Percentiles rank a stretch among this genome's conserved stretches.
Conservation (phyloP, 2,888 invertebrate species). For the Tetropium fuscum region DNA sequence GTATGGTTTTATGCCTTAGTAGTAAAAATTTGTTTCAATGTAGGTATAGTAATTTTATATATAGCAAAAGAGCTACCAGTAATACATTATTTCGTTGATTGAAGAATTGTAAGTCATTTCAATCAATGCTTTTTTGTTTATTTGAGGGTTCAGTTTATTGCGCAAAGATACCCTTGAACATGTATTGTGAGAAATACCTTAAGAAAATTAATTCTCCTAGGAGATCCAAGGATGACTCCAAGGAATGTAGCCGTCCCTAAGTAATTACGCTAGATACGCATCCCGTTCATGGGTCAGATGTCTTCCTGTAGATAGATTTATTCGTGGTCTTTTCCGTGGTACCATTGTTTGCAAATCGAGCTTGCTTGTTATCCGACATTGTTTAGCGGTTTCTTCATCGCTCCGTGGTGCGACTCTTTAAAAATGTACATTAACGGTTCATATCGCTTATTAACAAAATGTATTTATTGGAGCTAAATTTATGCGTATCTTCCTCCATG, state of each 20-base stretch:
- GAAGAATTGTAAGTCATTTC: too few relatives aligned
- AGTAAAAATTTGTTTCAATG: too few relatives aligned
- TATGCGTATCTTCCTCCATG: conserved; percentile 8
- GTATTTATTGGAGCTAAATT: conserved; percentile 36
- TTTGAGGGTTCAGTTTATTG: too few relatives aligned
- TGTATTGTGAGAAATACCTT: too few relatives aligned
- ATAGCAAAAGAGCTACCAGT: too few relatives aligned
- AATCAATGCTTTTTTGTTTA: too few relatives aligned
- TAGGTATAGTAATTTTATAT: too few relatives aligned
- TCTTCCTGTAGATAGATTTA: conserved; percentile 58
- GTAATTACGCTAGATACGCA: conserved; percentile 49
- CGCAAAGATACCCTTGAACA: too few relatives aligned
- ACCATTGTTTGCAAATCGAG: conserved; percentile 65
- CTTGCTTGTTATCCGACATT: conserved; percentile 62
- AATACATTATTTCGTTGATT: too few relatives aligned
- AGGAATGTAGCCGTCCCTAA: conserved; percentile 32
- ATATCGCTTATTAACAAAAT: conserved; percentile 46
- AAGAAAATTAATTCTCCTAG: too few relatives aligned
- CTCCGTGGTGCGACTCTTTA: conserved; percentile 50
- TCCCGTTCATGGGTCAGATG: conserved; percentile 58
- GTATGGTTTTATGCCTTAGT: too few relatives aligned
- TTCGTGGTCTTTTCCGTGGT: conserved; percentile 55
- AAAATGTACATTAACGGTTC: conserved; percentile 53
- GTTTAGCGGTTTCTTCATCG: conserved; percentile 58
- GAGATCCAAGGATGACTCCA: too few relatives aligned